Evolutionary conservation across 1,140 invertebrate genomes (phyloP), one percentile per base, ranked within the genome.

Genomic region (Hermetia illucens): DNA sequence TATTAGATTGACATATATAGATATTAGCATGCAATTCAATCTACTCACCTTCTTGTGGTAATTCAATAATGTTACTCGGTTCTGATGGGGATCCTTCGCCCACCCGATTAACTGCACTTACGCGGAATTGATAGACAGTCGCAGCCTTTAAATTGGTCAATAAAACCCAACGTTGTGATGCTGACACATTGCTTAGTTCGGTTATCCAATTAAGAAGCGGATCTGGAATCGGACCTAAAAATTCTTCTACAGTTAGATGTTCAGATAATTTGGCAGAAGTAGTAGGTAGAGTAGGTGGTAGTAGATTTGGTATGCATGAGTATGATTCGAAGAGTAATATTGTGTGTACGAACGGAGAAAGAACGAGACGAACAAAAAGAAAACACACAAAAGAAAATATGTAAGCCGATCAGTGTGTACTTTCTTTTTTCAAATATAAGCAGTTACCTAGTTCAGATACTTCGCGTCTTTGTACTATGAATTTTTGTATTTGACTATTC

Each of bases 1-100:
- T n/a, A n/a, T n/a, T n/a, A n/a, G n/a, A n/a, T n/a, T n/a, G n/a
- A n/a, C n/a, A n/a, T n/a, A n/a, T n/a, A n/a, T n/a, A n/a, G n/a
- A n/a, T n/a, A n/a, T n/a, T n/a, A n/a, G n/a, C n/a, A n/a, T n/a
- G n/a, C n/a, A n/a, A n/a, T n/a, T n/a, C n/a, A n/a, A n/a, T n/a
- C n/a, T n/a, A 68, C 72, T 66, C 72, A 92, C 87, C 85, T 77
- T 94, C 89, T 71, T 93, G 89, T 1, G 91, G 91, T 47, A 96
- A 66, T 44, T 80, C 77, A 31, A 98, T 74, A 13, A 83, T 72
- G 45, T 88, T 82, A 27, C 87, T 92, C 1, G 91, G 77, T 27
- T 81, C 74, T 3, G 90, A 95, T 3, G 86, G 74, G 15, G 81
- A 77, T 24, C 95, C 93, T 58, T 94, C 88, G 2, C 95, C 94